Percentiles rank a stretch among this genome's conserved stretches.
Conservation (phyloP, 2,113 vertebrate species). For the Corythornis cristatus region DNA sequence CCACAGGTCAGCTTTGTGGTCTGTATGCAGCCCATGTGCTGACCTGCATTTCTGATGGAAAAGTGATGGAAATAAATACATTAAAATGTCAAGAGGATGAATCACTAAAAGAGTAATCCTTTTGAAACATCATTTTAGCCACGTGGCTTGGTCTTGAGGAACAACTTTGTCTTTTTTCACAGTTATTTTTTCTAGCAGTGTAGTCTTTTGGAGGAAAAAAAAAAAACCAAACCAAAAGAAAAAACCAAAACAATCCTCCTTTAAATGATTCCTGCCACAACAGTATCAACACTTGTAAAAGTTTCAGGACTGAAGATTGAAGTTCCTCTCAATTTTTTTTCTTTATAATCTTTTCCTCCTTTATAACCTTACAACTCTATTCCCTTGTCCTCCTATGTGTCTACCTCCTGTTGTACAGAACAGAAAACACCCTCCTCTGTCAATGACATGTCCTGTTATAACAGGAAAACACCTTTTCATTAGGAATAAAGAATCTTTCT, state of each 20-base stretch:
- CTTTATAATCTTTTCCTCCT: no score
- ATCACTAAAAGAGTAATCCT: not conserved
- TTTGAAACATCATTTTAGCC: not conserved
- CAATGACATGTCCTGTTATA: not conserved
- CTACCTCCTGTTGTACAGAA: not conserved
- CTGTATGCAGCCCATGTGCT: accelerated
- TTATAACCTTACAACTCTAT: not conserved
- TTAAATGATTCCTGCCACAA: not conserved
- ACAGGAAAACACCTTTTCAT: not conserved
- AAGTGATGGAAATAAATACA: not conserved
- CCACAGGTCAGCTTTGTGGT: not conserved
- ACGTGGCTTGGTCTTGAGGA: not conserved
- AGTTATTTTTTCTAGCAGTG: not conserved
- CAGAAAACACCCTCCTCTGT: no score
- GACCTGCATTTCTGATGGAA: not conserved
- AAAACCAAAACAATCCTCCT: not conserved
- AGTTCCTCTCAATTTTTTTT: not conserved
- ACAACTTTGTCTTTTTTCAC: not conserved
- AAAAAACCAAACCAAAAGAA: not conserved
- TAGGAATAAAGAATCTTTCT: not conserved
- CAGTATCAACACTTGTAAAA: not conserved
- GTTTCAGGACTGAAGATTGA: not conserved
- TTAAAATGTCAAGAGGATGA: not conserved
- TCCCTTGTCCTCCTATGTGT: not conserved
- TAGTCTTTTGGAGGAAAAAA: not conserved